A percentile compares a stretch with the other conserved stretches of the same genome.
Conservation (phyloP, 1,140 invertebrate species). For the Pomacea maculata region DNA sequence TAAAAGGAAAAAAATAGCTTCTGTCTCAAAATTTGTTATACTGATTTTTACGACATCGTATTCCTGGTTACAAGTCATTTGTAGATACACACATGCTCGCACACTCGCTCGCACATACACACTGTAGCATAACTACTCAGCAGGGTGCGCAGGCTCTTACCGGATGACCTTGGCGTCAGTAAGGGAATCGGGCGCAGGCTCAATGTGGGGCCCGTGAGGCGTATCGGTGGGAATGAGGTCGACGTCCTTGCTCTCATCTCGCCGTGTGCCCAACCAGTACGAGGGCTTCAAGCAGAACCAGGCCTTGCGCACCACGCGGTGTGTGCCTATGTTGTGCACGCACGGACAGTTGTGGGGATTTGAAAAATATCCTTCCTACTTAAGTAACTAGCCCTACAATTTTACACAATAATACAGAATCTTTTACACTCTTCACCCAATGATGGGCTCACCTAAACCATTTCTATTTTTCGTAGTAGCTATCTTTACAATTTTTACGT, state of each 20-base stretch:
- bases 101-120: no score
- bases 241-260: background rate
- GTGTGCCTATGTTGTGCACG: background rate
- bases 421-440: no score
- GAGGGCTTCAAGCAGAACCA: constrained; percentile 8
- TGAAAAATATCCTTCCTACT: background rate
- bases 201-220: constrained; percentile 11
- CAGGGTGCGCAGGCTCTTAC: background rate
- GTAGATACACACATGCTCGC: no score
- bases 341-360: background rate
- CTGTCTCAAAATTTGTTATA: no score
- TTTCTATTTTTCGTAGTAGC: no score
- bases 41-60: no score
- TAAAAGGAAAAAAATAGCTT: no score
- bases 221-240: constrained; percentile 9
- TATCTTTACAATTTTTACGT: no score
- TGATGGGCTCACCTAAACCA: no score
- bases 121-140: no score
- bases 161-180: constrained; percentile 1
- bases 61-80: no score
- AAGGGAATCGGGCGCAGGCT: background rate
- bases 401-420: no score
- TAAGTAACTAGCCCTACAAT: background rate
- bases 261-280: background rate
- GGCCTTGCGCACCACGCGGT: background rate